Conservation (phyloP, 2,113 vertebrate species). For the Pseudorasbora parva region DNA sequence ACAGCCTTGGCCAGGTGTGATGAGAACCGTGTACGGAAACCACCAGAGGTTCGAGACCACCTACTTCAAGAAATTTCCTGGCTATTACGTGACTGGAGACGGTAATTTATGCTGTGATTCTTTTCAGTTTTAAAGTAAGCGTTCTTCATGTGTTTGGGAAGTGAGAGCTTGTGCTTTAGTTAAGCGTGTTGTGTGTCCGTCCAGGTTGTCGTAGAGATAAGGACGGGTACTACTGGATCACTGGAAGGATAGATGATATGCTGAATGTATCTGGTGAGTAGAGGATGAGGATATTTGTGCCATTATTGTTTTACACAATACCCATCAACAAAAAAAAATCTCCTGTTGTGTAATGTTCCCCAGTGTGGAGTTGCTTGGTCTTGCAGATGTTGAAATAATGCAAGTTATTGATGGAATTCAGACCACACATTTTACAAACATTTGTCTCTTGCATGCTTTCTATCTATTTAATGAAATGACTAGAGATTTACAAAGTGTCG, state of each 20-base stretch:
- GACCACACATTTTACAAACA: background rate
- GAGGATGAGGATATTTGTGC: background rate
- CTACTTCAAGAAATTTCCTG: slow-evolving; percentile 97
- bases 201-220: slow-evolving; percentile 92
- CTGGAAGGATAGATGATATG: slow-evolving; percentile 97
- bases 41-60: slow-evolving; percentile 87
- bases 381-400: background rate
- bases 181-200: background rate
- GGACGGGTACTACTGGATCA: slow-evolving; percentile 98
- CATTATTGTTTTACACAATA: background rate
- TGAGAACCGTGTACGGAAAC: slow-evolving; percentile 91
- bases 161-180: background rate
- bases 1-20: slow-evolving; percentile 97
- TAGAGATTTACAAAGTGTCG: background rate
- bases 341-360: background rate
- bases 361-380: background rate
- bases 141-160: background rate
- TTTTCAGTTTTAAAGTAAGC: background rate
- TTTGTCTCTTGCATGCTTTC: background rate
- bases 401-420: background rate
- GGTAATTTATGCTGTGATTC: slow-evolving; percentile 73
- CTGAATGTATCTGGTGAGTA: slow-evolving; percentile 93
- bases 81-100: slow-evolving; percentile 95
- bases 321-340: background rate
- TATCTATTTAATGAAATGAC: background rate